Evolutionary conservation across 2,113 vertebrate species (phyloP), one percentile per base, ranked within the genome.

Genomic region (Ctenomys sociabilis): DNA sequence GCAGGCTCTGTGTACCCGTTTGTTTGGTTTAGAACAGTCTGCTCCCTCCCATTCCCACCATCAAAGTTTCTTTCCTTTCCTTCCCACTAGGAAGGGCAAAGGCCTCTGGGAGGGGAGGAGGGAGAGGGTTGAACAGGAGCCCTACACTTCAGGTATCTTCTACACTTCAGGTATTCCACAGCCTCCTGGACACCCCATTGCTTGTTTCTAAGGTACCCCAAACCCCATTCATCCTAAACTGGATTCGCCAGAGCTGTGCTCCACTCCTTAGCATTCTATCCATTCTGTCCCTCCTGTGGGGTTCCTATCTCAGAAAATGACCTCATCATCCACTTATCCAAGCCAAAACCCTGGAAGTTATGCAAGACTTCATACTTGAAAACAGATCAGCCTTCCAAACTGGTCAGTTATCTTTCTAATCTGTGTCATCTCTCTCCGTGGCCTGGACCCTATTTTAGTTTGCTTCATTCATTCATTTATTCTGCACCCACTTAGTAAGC

Each of bases 51-150:
- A 89, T 97, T 98, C 95, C 97, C 90, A 98, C 92, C 97, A 97
- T 98, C 97, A 98, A 98, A 98, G 95, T 92, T 80, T 97, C 88
- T 83, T 97, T 96, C 90, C 49, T 84, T 97, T 98, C 97, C 94
- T 97, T 88, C 94, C 91, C 90, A 84, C 70, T 87, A 93, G 96
- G 77, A 98, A 96, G 96, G 97, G 92, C 89, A 97, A 97, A 97
- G 90, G 95, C 97, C 85, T 4, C 90, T 77, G 77, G 88, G 84
- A 22, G 59, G 77, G 68, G 43, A n/a, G 4, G 40, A 22, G 37
- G 40, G 63, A 93, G 35, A 54, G 70, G 37, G 49, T 57, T 37
- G 45, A 35, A 70, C 63, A 13, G 70, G n/a, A 82, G 82, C 86
- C 78, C 94, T 82, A 45, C 49, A 93, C 77, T 81, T n/a, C n/a